Evolutionary conservation across 2,113 vertebrate genomes (phyloP), one percentile per base, ranked within the genome.

Genomic region (Thinocorus orbignyianus): DNA sequence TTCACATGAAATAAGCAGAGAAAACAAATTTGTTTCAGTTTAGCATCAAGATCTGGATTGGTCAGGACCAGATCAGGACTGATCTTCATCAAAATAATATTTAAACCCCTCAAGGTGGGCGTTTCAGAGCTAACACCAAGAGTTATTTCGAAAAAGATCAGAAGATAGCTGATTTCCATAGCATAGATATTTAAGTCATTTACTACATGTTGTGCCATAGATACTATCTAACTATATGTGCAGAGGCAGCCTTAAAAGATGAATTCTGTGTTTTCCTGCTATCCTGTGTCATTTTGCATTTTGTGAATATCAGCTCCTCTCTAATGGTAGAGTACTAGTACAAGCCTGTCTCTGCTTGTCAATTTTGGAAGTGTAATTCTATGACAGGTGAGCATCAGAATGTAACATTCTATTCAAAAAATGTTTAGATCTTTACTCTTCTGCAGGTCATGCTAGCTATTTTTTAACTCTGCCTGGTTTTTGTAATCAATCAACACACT

Each of bases 381-480:
- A 23, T 86, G 85, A 90, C 72, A 93, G 51, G 55, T 71, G 42
- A 90, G 66, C 76, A 86, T 71, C 55, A 90, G 64, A 94, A 92
- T 44, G 58, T 41, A 77, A 83, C 77, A 76, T 41, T 48, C 81
- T 82, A 70, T 69, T 81, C 74, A 57, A 93, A 93, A 95, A 88
- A 85, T 71, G 88, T 60, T 52, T 81, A 72, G 39, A 86, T 92
- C 62, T 90, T 90, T 88, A 68, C 46, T 92, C 76, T 81, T 93
- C 70, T 82, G 37, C 42, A 82, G 79, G 28, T 74, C 62, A 44
- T 70, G 55, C 65, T 80, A 37, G 35, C 2, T 82, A 91, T 82
- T 88, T 90, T 74, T 79, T 44, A 54, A 44, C 30, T 58, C 62
- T 83, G 84, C 24, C 54, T 91, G 52, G 10, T 54, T 92, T 96